phyloP scores from a whole-genome alignment of 1,140 invertebrate species.

The Conus betulinus region DNA sequence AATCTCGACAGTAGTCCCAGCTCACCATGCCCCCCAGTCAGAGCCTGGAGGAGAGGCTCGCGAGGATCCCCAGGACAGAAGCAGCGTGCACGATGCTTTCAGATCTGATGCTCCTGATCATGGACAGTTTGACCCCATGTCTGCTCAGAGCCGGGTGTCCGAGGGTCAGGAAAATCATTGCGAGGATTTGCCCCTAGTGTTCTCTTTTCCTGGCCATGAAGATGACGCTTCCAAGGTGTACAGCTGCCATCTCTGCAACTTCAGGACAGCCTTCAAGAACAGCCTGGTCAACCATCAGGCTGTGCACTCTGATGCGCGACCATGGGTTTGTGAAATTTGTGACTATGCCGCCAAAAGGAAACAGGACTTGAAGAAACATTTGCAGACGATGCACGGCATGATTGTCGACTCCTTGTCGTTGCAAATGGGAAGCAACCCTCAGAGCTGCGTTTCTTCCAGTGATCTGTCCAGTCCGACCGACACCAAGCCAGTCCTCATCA shows the following conservation, averaged over 20 bases:
- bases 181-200: slow-evolving; percentile 24
- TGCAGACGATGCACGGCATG: slow-evolving; percentile 51
- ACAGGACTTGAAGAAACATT: slow-evolving; percentile 57
- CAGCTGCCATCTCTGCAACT: slow-evolving; percentile 52
- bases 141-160: not conserved
- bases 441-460: not conserved
- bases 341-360: slow-evolving; percentile 58
- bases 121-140: not conserved
- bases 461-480: slow-evolving; percentile 1
- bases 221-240: slow-evolving; percentile 41
- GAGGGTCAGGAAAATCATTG: not conserved
- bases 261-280: slow-evolving; percentile 50
- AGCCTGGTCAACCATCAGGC: slow-evolving; percentile 55
- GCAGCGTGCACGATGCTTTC: not conserved
- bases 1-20: not conserved
- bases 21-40: not conserved
- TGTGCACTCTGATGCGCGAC: slow-evolving; percentile 55
- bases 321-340: slow-evolving; percentile 53
- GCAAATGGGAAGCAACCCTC: slow-evolving; percentile 19
- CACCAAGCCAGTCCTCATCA: not conserved
- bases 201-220: not conserved
- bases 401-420: slow-evolving; percentile 44
- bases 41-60: not conserved
- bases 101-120: not conserved
- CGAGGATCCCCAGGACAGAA: not conserved